Conservation (phyloP, 1,140 invertebrate genomes). For the Drosophila murphyi region DNA sequence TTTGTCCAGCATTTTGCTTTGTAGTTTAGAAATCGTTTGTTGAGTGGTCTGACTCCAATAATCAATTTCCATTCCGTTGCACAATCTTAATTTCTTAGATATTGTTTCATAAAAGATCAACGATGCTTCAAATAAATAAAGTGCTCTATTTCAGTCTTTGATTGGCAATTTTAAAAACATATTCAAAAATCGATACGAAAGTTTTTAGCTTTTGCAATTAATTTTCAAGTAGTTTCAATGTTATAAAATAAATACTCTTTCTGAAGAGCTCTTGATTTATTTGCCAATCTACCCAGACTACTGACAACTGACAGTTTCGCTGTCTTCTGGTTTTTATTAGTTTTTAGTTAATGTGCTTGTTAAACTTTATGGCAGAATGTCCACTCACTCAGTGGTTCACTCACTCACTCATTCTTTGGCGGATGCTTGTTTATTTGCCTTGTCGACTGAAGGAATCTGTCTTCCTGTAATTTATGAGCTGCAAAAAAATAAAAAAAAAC, state of each 20-base stretch:
- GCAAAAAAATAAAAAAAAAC: slow-evolving; percentile 7
- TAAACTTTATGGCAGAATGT: slow-evolving; percentile 52
- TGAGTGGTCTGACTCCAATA: neutral
- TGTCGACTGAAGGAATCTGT: slow-evolving; percentile 33
- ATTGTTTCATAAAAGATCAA: neutral
- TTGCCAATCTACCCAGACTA: neutral
- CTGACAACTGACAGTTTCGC: neutral
- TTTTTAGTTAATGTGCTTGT: slow-evolving; percentile 62
- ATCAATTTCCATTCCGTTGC: neutral
- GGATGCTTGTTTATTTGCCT: slow-evolving; percentile 48
- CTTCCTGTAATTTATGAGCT: slow-evolving; percentile 79
- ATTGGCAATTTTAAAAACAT: neutral
- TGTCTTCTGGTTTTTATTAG: neutral
- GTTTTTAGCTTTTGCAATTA: too few species aligned
- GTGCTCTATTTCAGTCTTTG: slow-evolving; percentile 1
- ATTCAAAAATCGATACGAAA: too few species aligned
- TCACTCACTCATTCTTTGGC: slow-evolving; percentile 3
- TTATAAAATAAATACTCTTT: too few species aligned
- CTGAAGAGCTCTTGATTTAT: neutral
- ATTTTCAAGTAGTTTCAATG: too few species aligned
- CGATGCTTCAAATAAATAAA: neutral
- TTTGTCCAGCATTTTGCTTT: slow-evolving; percentile 14
- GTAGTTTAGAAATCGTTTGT: slow-evolving; percentile 15
- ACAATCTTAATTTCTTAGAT: neutral
- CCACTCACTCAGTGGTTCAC: neutral